phyloP scores from a whole-genome alignment of 2,113 vertebrate species.

The Brachionichthys hirsutus region DNA sequence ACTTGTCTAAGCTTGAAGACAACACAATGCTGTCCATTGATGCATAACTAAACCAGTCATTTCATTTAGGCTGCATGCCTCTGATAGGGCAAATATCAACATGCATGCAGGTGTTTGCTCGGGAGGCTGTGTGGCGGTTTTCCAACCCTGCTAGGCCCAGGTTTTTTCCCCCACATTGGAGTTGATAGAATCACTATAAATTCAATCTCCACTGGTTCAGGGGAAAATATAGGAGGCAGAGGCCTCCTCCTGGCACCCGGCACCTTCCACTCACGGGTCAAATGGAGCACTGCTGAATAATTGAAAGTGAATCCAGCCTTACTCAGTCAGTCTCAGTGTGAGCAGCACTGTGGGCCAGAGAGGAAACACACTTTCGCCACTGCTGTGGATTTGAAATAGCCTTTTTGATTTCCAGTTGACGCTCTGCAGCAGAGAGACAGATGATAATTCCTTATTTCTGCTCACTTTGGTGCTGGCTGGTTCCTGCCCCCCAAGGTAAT shows the following conservation, averaged over 20 bases:
- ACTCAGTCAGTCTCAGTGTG: constrained; percentile 27
- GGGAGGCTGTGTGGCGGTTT: neutral
- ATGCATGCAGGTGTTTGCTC: constrained; percentile 6
- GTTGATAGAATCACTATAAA: constrained; percentile 59
- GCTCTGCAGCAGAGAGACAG: constrained; percentile 32
- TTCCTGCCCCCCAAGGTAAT: constrained; percentile 71
- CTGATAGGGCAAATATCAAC: constrained; percentile 25
- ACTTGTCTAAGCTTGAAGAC: neutral
- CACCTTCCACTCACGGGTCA: constrained; percentile 43
- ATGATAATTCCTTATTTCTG: constrained; percentile 39
- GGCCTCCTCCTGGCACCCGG: constrained; percentile 63
- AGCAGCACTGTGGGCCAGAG: constrained; percentile 35
- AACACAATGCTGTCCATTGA: neutral
- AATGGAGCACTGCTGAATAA: constrained; percentile 62
- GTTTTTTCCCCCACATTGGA: constrained; percentile 22
- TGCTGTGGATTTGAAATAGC: constrained; percentile 24
- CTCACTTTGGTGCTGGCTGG: constrained; percentile 57
- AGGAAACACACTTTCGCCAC: constrained; percentile 3
- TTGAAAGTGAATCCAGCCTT: constrained; percentile 52
- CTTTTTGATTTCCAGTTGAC: constrained; percentile 33
- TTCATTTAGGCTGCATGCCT: constrained; percentile 5
- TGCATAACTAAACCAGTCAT: neutral
- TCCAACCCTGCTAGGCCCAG: constrained; percentile 6
- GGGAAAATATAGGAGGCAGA: constrained; percentile 72
- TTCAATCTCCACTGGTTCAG: constrained; percentile 13